Conservation (phyloP, 2,113 vertebrate genomes). For the Coptodon bakossiorum region DNA sequence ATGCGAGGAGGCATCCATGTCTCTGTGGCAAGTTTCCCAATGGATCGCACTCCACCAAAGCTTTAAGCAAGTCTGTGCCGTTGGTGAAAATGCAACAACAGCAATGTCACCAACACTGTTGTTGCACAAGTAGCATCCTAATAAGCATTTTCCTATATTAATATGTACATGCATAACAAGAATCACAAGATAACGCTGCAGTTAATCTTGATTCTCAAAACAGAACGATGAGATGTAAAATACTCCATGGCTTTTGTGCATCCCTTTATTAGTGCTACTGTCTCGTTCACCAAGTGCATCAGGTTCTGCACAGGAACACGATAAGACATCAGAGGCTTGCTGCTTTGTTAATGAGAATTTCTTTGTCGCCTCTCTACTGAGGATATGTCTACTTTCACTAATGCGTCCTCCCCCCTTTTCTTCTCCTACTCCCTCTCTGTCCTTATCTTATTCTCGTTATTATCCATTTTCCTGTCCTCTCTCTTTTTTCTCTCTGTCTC, state of each 20-base stretch:
- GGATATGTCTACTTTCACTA: conserved; percentile 49
- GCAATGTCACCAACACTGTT: neutral
- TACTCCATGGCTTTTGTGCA: neutral
- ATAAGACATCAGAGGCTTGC: conserved; percentile 47
- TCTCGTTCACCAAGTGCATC: conserved; percentile 37
- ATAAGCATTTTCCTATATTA: neutral
- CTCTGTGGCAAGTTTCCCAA: conserved; percentile 14
- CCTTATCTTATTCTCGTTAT: neutral
- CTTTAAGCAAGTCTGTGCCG: neutral
- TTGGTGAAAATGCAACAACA: neutral
- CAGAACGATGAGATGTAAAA: neutral
- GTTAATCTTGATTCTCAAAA: neutral
- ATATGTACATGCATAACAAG: neutral
- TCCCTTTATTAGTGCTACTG: neutral
- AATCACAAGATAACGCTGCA: neutral
- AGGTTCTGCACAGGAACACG: conserved; percentile 21
- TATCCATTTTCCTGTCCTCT: neutral
- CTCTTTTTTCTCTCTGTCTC: conserved; percentile 12
- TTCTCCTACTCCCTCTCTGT: neutral
- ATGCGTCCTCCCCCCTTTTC: conserved; percentile 20
- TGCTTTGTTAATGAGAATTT: conserved; percentile 53
- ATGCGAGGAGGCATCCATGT: neutral
- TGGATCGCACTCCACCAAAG: neutral
- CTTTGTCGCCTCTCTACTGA: conserved; percentile 25
- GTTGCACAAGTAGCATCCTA: neutral